A percentile compares a stretch with the other conserved stretches of the same genome.
Conservation (phyloP, 2,113 vertebrate genomes). For the Dipodomys merriami region DNA sequence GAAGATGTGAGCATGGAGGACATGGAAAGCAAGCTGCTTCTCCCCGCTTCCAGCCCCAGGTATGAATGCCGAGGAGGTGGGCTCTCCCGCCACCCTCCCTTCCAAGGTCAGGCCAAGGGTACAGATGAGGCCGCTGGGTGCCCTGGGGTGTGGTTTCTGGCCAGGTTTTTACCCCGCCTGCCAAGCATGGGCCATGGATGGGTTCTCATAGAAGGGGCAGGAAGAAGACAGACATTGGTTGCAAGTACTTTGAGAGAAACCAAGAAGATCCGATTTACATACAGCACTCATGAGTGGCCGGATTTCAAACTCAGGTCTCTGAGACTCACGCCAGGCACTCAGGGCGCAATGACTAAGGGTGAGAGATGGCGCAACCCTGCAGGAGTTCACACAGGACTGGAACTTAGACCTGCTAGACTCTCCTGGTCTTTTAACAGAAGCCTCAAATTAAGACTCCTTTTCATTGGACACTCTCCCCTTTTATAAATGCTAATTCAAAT, state of each 20-base stretch:
- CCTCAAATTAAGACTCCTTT: background rate
- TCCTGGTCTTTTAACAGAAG: background rate
- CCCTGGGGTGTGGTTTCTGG: background rate
- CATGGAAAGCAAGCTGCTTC: background rate
- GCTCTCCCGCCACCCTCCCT: background rate
- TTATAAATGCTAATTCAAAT: background rate
- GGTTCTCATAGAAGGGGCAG: background rate
- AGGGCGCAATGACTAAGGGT: background rate
- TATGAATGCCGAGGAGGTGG: background rate
- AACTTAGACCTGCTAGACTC: background rate
- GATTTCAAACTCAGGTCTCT: background rate
- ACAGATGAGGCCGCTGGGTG: background rate
- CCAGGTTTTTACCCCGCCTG: background rate
- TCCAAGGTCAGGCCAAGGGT: background rate
- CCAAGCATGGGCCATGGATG: background rate
- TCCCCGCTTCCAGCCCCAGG: no score
- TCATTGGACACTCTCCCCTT: background rate
- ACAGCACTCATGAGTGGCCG: background rate
- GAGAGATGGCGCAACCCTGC: fast-evolving
- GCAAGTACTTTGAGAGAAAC: background rate
- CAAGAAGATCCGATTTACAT: fast-evolving
- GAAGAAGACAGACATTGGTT: background rate
- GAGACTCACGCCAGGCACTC: no score
- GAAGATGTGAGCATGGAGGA: background rate
- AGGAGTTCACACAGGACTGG: background rate